Evolutionary conservation across 2,113 vertebrate species (phyloP), one percentile per base, ranked within the genome.

Genomic region (Zapornia atra): DNA sequence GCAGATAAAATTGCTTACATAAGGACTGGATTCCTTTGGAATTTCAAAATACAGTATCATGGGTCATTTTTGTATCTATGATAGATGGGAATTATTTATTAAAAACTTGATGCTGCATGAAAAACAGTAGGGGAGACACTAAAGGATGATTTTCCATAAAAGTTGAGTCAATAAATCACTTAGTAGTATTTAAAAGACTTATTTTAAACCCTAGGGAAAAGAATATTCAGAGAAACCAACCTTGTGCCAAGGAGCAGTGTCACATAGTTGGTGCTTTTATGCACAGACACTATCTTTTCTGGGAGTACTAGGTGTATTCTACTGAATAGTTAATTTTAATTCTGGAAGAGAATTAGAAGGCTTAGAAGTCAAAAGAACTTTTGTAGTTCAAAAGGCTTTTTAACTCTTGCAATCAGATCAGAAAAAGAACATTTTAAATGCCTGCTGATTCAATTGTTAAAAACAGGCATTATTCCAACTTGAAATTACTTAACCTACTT

Each of bases 21-120:
- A 12, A 72, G 33, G 73, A 92, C 76, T 60, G 31, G 51, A 84
- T 44, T 93, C 88, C 92, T 83, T 76, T 79, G 76, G 93, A 92
- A 66, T 94, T 90, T 71, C 80, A 87, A 88, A 71, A n/a, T 57
- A 82, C 24, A 61, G 42, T 81, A 54, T 66, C 31, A 18, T 3
- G 17, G 88, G 68, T 77, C 29, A 33, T 77, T 94, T 84, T 68
- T 92, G 8, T 79, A 65, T 69, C 86, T 88, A 4, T 54, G 63
- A 36, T 54, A 88, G 76, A 56, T 76, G 40, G 56, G 50, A 89
- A 15, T 96, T 98, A 98, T 98, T 97, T 98, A 96, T 97, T 97
- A 79, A 46, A 82, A 72, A 89, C 26, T 56, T 82, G 51, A 83
- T 91, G 88, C 91, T 97, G 73, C 86, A 71, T 89, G 92, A 50